Conservation (phyloP, 2,113 vertebrate genomes). For the Sceloporus tristichus region DNA sequence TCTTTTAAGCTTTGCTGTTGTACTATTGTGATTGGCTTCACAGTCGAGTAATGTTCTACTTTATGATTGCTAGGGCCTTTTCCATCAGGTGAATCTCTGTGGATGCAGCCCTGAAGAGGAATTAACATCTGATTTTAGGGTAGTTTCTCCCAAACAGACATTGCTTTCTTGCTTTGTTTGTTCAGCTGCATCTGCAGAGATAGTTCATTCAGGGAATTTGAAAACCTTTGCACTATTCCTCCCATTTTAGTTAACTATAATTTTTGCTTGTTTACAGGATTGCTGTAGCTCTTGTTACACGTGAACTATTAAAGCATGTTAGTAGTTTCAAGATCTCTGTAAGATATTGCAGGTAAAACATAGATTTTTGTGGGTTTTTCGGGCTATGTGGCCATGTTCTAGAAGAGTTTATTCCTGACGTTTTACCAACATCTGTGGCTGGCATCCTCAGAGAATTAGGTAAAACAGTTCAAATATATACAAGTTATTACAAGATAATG, state of each 20-base stretch:
- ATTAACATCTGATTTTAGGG: background rate
- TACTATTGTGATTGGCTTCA: conserved; percentile 19
- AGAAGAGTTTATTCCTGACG: too few relatives aligned
- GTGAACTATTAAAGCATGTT: too few relatives aligned
- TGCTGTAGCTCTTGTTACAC: conserved; percentile 9
- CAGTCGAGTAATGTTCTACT: background rate
- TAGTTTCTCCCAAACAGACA: background rate
- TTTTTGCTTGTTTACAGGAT: conserved; percentile 47
- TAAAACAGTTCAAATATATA: conserved; percentile 20
- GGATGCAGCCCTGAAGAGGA: background rate
- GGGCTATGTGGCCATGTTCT: too few relatives aligned
- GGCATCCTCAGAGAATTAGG: background rate
- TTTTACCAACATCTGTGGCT: too few relatives aligned
- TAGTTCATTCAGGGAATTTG: background rate
- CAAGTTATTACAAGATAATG: too few relatives aligned
- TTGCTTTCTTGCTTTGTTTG: background rate
- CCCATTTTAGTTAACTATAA: background rate
- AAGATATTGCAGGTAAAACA: conserved; percentile 35
- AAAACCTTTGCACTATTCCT: background rate
- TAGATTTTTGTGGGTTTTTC: too few relatives aligned
- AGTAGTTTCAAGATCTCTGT: conserved; percentile 54
- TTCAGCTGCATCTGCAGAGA: background rate
- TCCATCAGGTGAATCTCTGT: background rate
- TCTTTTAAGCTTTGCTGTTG: conserved; percentile 29
- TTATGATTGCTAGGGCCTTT: background rate